These are phyloP conservation scores for Hydractinia echinata DNA, from an alignment of 30 jellyfish, hydroid and myxozoan genomes.

Conservation along the genomic window DNA sequence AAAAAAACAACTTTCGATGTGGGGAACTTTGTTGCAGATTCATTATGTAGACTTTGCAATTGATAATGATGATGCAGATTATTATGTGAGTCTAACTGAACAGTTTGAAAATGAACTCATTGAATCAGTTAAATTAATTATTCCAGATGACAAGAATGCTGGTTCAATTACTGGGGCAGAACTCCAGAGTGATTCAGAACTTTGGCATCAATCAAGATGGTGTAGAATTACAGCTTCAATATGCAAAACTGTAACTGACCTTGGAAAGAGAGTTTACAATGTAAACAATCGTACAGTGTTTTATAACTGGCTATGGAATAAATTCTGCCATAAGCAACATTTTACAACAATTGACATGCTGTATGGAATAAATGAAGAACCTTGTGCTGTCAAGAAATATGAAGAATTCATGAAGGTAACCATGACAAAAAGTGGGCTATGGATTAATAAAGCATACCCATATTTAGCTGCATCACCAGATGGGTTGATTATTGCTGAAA, in stretches of 20 bases:
- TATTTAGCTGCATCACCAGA: conserved; percentile 48
- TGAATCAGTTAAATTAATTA: neutral
- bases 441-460: conserved; percentile 40
- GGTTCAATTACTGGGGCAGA: conserved; percentile 43
- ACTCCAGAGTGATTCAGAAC: conserved; percentile 28
- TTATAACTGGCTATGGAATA: conserved; percentile 18
- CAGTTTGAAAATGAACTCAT: neutral
- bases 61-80: neutral
- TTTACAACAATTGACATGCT: conserved; percentile 22
- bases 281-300: neutral
- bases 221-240: conserved; percentile 21
- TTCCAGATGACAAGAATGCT: neutral
- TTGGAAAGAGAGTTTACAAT: neutral
- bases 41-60: conserved; percentile 30
- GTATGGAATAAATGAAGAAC: conserved; percentile 34
- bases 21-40: conserved; percentile 39
- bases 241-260: conserved; percentile 4
- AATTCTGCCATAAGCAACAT: conserved; percentile 14
- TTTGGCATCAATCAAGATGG: conserved; percentile 43
- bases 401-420: conserved; percentile 1
- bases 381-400: conserved; percentile 15
- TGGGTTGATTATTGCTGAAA: conserved; percentile 39
- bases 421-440: conserved; percentile 30
- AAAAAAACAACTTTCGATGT: conserved; percentile 23
- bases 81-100: neutral